Conservation (phyloP, 2,113 vertebrate genomes). For the Protomyctophum bolini region DNA sequence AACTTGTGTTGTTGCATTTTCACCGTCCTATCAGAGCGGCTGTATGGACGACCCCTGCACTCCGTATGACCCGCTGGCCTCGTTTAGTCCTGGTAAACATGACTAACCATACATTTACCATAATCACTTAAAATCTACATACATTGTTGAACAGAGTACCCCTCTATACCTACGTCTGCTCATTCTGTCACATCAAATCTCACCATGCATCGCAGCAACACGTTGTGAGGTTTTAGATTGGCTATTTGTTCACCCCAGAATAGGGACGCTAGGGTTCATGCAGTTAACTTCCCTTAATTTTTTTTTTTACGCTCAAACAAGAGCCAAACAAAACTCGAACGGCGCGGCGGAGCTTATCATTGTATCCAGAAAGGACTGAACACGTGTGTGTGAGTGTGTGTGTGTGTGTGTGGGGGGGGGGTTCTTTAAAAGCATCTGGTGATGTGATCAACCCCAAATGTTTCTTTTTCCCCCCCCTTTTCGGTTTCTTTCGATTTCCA, state of each 20-base stretch:
- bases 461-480: background rate
- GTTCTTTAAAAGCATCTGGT: background rate
- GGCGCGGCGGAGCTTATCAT: background rate
- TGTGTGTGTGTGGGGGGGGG: background rate
- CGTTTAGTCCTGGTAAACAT: conserved; percentile 1
- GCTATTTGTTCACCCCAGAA: too few species aligned
- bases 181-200: too few species aligned
- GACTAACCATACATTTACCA: background rate
- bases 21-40: conserved; percentile 13
- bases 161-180: too few species aligned
- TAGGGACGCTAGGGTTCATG: too few species aligned
- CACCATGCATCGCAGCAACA: too few species aligned
- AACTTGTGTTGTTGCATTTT: conserved; percentile 29
- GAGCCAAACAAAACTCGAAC: conserved; percentile 1
- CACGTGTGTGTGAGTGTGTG: background rate
- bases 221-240: too few species aligned
- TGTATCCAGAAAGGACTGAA: background rate
- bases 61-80: conserved; percentile 13
- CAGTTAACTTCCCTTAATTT: background rate
- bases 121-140: too few species aligned
- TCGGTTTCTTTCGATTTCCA: too few species aligned
- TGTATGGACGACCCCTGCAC: background rate
- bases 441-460: conserved; percentile 4
- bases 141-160: too few species aligned
- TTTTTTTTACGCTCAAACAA: background rate